Base-by-base conservation (phyloP, 2,797 vertebrate species). In the Myotis pilosus region DNA sequence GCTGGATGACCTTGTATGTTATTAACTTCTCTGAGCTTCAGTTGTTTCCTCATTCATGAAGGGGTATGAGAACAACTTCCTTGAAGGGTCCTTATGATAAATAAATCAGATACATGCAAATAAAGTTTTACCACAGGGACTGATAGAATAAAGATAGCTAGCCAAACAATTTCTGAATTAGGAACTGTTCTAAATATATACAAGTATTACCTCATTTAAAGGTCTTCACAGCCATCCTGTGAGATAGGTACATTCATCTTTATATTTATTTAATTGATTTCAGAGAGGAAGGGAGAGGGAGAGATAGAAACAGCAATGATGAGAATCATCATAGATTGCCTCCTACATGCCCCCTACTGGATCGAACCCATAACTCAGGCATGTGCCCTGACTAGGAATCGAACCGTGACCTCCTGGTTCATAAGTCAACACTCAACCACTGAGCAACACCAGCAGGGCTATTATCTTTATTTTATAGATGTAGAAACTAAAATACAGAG, bases 11-110 rank as follows among this genome's bases (percentile, higher is more conserved):
- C 33, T 62, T 28, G 20, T 71, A 22, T 33, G 49, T 76, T 71
- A 47, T 83, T 78, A 53, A 89, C 41, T 84, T 94, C 68, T 72
- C n/a, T 93, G 78, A 78, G 86, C 71, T 89, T 89, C 69, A 49
- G 47, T 88, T 64, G 28, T 76, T 89, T 74, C 38, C 80, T 89
- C 53, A 71, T 71, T 69, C 51, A 30, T 23, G 12, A 84, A 71
- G 68, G 36, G 41, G 11, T 44, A 51, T 51, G 57, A 28, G 33
- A 66, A 60, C n/a, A 71, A 68, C 41, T 41, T 94, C 16, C 22
- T 84, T 60, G 25, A 28, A 44, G 33, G 7, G 53, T 71, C 20
- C 71, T 89, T 78, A 30, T 60, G 51, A 62, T 89, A 83, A 83
- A 75, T 76, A 76, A 76, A 36, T 75, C 74, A 84, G 49, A 66